Conservation (phyloP, 2,888 invertebrate genomes). For the Cantharis nigra region DNA sequence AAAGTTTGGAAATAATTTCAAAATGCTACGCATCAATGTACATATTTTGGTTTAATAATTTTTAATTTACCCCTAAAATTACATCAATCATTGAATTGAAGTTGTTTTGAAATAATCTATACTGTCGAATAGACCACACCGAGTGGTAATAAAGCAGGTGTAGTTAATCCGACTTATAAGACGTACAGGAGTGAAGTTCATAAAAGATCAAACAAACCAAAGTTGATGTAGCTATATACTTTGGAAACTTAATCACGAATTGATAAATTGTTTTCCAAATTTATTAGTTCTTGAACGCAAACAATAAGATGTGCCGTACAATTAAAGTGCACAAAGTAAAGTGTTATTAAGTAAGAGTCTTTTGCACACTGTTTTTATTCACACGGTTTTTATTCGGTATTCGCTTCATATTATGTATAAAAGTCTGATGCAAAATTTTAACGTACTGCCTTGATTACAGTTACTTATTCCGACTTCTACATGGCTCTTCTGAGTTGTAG, state of each 20-base stretch:
- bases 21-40: background rate
- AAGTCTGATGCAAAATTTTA: background rate
- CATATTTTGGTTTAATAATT: background rate
- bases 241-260: background rate
- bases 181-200: background rate
- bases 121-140: background rate
- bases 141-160: background rate
- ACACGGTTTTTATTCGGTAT: background rate
- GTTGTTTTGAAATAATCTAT: background rate
- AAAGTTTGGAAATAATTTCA: background rate
- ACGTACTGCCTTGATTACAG: background rate
- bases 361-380: too few species aligned
- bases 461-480: background rate
- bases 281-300: background rate
- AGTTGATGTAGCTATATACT: background rate
- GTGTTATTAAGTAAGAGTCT: background rate
- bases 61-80: background rate
- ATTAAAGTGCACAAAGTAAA: background rate
- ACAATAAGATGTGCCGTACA: background rate
- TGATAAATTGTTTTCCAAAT: background rate
- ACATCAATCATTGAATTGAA: background rate
- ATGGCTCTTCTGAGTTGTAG: background rate
- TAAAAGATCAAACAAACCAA: background rate
- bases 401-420: background rate
- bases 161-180: background rate